Percentiles rank a stretch among this genome's conserved stretches.
Evolutionary conservation across 2,888 invertebrate genomes (phyloP).

Genomic region (Sphecodes monilicornis): DNA sequence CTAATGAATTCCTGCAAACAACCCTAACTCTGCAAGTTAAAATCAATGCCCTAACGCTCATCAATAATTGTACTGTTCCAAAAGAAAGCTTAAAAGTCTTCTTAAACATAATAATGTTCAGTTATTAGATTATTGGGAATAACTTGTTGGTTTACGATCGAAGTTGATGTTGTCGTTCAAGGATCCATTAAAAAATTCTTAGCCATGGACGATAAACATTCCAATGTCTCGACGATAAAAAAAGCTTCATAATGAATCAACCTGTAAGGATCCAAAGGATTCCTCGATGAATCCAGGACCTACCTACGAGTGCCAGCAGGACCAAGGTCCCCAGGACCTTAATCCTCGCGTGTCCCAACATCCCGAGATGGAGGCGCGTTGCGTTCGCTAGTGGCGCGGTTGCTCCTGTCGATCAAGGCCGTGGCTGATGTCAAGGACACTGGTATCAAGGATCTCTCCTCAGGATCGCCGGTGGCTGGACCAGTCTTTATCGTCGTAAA

Average conservation of each 20-base stretch:
- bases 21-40: too few species aligned
- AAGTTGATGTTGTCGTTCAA: too few species aligned
- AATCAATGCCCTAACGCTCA: too few species aligned
- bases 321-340: conserved; percentile 66
- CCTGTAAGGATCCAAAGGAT: neutral
- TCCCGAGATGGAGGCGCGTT: conserved; percentile 36
- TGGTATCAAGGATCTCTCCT: conserved; percentile 56
- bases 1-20: too few species aligned
- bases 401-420: conserved; percentile 53
- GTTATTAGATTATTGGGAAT: too few species aligned
- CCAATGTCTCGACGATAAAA: neutral
- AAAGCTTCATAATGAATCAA: neutral
- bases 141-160: too few species aligned
- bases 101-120: too few species aligned
- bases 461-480: conserved; percentile 45
- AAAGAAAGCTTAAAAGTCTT: too few species aligned
- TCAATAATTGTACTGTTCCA: too few species aligned
- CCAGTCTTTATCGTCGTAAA: conserved; percentile 56
- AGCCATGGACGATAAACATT: too few species aligned
- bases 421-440: conserved; percentile 43
- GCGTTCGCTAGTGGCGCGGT: conserved; percentile 27
- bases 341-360: conserved; percentile 45
- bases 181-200: neutral
- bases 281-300: conserved; percentile 16
- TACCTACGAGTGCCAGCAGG: conserved; percentile 57